Evolutionary conservation across 2,888 invertebrate genomes (phyloP).

Genomic region (Cetonia aurata): DNA sequence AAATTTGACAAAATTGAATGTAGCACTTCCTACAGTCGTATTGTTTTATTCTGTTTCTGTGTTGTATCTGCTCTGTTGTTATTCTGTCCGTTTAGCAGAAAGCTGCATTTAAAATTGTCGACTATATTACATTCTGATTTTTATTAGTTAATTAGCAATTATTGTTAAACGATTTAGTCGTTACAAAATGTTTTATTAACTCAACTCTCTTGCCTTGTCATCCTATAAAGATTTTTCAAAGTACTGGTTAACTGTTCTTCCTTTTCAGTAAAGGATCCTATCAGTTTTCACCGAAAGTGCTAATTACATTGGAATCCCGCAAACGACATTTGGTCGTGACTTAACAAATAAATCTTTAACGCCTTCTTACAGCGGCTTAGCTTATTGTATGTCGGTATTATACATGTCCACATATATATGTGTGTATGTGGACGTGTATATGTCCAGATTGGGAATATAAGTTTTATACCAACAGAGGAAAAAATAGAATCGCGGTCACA

Average conservation of each 20-base stretch:
- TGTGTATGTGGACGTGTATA: neutral
- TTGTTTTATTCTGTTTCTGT: no score
- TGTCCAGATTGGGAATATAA: conserved; percentile 27
- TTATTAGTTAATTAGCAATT: no score
- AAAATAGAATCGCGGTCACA: conserved; percentile 36
- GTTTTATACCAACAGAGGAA: conserved; percentile 19
- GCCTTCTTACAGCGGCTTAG: conserved; percentile 4
- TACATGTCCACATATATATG: neutral
- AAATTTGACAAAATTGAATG: no score
- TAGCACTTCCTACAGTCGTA: no score
- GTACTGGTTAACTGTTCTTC: neutral
- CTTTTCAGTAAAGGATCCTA: conserved; percentile 5
- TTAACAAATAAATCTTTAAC: conserved; percentile 18
- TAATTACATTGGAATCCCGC: conserved; percentile 20
- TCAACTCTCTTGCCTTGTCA: conserved; percentile 8
- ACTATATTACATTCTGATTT: no score
- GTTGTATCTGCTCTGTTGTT: no score
- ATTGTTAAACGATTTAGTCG: no score
- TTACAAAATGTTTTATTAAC: neutral
- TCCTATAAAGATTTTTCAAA: conserved; percentile 22
- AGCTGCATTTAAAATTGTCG: neutral
- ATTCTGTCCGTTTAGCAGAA: no score
- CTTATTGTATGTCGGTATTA: no score
- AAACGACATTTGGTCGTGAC: conserved; percentile 19
- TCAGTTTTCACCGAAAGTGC: conserved; percentile 25